Conservation (phyloP, 2,797 vertebrate species). For the Hippoglossus hippoglossus region DNA sequence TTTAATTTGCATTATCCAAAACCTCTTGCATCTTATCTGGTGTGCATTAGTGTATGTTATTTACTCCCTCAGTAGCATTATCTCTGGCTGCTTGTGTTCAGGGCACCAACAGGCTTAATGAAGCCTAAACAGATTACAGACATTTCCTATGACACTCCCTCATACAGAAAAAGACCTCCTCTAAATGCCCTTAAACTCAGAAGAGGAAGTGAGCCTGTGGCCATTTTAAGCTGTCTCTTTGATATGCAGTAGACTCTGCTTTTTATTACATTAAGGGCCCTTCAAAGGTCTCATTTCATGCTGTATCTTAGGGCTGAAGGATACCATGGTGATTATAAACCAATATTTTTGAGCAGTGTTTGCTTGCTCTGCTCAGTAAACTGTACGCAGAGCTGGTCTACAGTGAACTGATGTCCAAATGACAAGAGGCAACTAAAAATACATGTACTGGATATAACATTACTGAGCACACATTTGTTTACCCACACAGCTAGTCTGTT, state of each 20-base stretch:
- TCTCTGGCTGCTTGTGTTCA: conserved; percentile 31
- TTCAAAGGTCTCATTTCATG: conserved; percentile 23
- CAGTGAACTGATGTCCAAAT: conserved; percentile 1
- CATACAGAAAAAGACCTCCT: conserved; percentile 47
- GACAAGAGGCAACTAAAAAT: neutral
- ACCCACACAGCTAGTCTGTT: neutral
- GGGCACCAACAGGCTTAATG: conserved; percentile 47
- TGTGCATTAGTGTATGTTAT: conserved; percentile 3
- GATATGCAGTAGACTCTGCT: conserved; percentile 20
- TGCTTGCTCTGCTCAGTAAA: neutral
- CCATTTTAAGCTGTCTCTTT: conserved; percentile 60
- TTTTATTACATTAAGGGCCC: conserved; percentile 3
- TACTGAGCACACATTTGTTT: conserved; percentile 1
- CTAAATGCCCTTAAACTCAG: conserved; percentile 55
- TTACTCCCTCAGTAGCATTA: conserved; percentile 41
- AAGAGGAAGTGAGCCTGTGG: conserved; percentile 68
- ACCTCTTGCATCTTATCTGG: neutral
- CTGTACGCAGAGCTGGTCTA: neutral
- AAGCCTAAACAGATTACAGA: conserved; percentile 65
- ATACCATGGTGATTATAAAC: neutral
- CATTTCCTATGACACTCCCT: conserved; percentile 56
- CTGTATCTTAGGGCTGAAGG: neutral
- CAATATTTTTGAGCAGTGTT: neutral
- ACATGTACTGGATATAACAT: neutral
- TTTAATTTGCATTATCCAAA: conserved; percentile 16